phyloP scores from a whole-genome alignment of 2,797 vertebrate genomes.

The Pangasius mekongensis region DNA sequence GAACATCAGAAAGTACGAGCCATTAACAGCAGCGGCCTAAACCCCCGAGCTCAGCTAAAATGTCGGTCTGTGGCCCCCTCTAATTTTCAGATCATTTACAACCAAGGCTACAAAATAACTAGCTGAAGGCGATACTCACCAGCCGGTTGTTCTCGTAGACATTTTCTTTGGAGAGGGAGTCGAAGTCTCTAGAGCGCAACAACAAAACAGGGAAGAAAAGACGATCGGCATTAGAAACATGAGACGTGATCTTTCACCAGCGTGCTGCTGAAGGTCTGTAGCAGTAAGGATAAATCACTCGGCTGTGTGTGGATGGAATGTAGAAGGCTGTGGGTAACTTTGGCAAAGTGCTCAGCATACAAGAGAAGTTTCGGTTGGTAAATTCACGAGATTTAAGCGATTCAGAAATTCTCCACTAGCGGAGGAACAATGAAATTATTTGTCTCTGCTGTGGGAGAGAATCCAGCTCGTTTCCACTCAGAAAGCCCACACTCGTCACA shows the following conservation, averaged over 20 bases:
- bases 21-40: constrained; percentile 6
- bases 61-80: neutral
- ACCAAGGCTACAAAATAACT: constrained; percentile 8
- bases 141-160: constrained; percentile 94
- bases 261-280: neutral
- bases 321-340: neutral
- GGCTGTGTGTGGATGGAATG: neutral
- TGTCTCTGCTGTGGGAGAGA: constrained; percentile 11
- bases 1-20: constrained; percentile 3
- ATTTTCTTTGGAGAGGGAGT: constrained; percentile 92
- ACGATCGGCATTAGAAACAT: neutral
- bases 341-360: neutral
- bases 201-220: constrained; percentile 15
- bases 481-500: neutral
- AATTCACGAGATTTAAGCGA: neutral
- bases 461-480: constrained; percentile 1
- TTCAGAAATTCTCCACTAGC: constrained; percentile 5
- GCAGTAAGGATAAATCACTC: neutral
- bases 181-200: constrained; percentile 83
- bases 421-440: constrained; percentile 29
- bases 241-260: constrained; percentile 11
- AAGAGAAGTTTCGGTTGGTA: neutral
- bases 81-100: constrained; percentile 26
- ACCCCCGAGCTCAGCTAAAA: constrained; percentile 16
- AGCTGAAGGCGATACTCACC: constrained; percentile 78